phyloP scores from a whole-genome alignment of 1,140 invertebrate genomes.

The Lepidurus couesii region DNA sequence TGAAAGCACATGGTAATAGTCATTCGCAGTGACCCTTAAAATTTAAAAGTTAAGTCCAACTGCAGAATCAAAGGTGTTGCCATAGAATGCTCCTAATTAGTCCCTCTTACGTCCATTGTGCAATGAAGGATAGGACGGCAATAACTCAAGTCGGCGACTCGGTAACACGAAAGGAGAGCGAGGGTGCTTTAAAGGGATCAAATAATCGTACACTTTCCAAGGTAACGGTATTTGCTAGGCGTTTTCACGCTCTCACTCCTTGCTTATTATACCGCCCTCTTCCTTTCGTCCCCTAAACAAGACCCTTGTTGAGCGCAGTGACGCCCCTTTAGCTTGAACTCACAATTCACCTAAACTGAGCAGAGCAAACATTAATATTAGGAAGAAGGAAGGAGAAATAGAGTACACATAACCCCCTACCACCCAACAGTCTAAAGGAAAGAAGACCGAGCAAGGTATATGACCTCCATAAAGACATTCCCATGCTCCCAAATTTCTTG shows the following conservation, averaged over 20 bases:
- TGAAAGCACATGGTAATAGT: too few relatives aligned
- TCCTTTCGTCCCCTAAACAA: not conserved
- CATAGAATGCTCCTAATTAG: not conserved
- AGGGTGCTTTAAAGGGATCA: not conserved
- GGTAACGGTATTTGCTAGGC: conserved; percentile 2
- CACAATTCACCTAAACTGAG: conserved; percentile 14
- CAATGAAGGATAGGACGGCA: not conserved
- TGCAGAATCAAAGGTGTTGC: not conserved
- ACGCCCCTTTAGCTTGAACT: not conserved
- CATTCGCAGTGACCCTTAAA: too few relatives aligned
- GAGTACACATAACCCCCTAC: not conserved
- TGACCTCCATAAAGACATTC: not conserved
- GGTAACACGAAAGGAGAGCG: not conserved
- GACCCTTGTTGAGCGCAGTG: not conserved
- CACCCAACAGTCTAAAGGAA: not conserved
- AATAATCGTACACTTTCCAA: conserved; percentile 15
- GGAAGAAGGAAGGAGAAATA: not conserved
- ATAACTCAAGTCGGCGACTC: not conserved
- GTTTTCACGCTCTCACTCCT: not conserved
- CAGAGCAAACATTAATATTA: conserved; percentile 12
- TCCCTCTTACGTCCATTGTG: not conserved
- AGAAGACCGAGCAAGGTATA: not conserved
- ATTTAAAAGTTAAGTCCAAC: too few relatives aligned
- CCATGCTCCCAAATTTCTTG: not conserved
- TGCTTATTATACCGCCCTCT: not conserved